Conservation (phyloP, 1,140 invertebrate species). For the Drosophila ercepeae region DNA sequence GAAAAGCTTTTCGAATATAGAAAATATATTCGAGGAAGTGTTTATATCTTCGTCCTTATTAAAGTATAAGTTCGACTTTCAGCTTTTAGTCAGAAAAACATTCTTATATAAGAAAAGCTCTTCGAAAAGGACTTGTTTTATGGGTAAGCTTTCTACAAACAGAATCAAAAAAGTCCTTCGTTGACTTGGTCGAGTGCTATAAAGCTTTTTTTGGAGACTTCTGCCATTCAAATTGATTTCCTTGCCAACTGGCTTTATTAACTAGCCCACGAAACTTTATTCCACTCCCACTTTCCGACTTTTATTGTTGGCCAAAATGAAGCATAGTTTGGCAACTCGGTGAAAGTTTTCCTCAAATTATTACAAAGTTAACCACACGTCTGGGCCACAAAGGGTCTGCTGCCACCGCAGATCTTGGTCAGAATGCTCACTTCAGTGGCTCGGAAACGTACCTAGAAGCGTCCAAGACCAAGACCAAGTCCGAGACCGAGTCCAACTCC, state of each 20-base stretch:
- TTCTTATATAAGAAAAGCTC: neutral
- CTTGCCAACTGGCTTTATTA: neutral
- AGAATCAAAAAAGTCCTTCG: neutral
- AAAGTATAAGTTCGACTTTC: neutral
- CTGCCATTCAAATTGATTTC: neutral
- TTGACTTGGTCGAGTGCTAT: constrained; percentile 7
- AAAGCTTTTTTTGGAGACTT: constrained; percentile 21
- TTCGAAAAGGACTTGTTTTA: neutral
- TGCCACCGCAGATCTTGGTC: constrained; percentile 11
- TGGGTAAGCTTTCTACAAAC: neutral
- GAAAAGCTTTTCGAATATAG: neutral
- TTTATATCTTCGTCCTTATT: neutral
- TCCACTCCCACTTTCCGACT: neutral
- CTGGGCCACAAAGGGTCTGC: constrained; percentile 34
- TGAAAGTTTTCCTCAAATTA: constrained; percentile 1
- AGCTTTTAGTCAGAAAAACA: neutral
- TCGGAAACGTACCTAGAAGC: neutral
- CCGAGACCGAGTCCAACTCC: constrained; percentile 2
- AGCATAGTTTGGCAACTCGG: neutral
- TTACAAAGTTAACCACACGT: constrained; percentile 33
- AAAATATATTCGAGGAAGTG: neutral
- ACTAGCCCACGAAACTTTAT: constrained; percentile 1
- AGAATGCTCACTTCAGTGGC: constrained; percentile 25
- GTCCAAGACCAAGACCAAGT: neutral
- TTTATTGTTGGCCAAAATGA: neutral